A percentile compares a stretch with the other conserved stretches of the same genome.
Conservation (phyloP, 2,888 invertebrate species). For the Tetramorium bicarinatum region DNA sequence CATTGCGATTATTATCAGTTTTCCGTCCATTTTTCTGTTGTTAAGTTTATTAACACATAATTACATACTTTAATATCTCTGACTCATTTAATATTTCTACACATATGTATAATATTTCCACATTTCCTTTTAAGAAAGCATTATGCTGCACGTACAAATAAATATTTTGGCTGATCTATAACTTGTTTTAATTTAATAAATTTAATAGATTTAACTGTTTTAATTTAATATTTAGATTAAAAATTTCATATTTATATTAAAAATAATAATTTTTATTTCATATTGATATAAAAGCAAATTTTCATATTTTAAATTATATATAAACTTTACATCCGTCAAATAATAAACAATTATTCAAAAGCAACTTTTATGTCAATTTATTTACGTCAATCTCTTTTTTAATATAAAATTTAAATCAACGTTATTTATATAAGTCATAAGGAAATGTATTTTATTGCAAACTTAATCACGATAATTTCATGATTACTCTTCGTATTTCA, state of each 20-base stretch:
- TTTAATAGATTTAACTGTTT: neutral
- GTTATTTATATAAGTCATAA: neutral
- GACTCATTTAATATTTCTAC: conserved; percentile 13
- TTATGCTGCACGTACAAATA: neutral
- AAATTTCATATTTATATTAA: neutral
- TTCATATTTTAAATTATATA: neutral
- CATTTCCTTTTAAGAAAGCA: neutral
- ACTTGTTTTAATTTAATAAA: neutral
- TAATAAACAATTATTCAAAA: conserved; percentile 2
- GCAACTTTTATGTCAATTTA: neutral
- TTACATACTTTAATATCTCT: neutral
- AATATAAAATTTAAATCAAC: conserved; percentile 1
- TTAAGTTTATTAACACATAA: conserved; percentile 33
- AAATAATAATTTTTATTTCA: neutral
- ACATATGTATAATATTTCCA: conserved; percentile 15
- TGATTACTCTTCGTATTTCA: conserved; percentile 49
- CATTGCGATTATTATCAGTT: conserved; percentile 20
- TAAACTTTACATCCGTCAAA: neutral
- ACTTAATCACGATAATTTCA: conserved; percentile 52
- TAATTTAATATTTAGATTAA: neutral
- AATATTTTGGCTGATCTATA: neutral
- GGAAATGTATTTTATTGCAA: neutral
- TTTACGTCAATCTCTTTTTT: neutral
- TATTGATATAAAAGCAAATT: neutral
- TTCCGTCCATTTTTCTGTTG: neutral